These are phyloP conservation scores for Aeoliscus strigatus DNA, from an alignment of 2,797 vertebrate species.

Conservation along the genomic window DNA sequence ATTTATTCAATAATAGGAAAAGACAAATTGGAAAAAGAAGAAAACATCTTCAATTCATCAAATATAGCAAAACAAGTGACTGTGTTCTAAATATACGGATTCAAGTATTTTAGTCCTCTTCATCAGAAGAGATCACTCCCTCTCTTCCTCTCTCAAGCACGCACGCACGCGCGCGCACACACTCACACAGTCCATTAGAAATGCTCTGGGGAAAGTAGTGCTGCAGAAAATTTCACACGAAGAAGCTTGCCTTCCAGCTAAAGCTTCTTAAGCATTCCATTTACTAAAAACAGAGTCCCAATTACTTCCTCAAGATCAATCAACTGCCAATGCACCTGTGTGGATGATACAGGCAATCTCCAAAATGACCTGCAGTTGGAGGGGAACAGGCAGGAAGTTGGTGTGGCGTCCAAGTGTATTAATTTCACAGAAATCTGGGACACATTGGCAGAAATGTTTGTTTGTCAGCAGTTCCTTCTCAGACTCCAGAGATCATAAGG, in stretches of 20 bases:
- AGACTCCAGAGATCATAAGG: conserved; percentile 44
- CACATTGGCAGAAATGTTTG: conserved; percentile 30
- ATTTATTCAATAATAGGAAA: no score
- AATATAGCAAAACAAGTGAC: no score
- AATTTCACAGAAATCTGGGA: conserved; percentile 36
- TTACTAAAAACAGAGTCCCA: conserved; percentile 46
- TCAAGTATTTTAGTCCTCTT: conserved; percentile 35
- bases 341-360: conserved; percentile 16
- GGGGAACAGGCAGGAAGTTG: conserved; percentile 32
- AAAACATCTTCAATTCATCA: no score
- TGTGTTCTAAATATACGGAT: no score
- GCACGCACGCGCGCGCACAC: conserved; percentile 10
- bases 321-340: conserved; percentile 13
- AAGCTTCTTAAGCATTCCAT: conserved; percentile 50
- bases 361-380: conserved; percentile 18
- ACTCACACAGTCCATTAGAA: conserved; percentile 45
- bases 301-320: conserved; percentile 57
- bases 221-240: conserved; percentile 23
- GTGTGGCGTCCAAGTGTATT: conserved; percentile 30
- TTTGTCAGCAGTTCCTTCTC: conserved; percentile 54
- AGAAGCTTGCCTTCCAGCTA: conserved; percentile 35
- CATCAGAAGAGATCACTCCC: no score
- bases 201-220: conserved; percentile 25
- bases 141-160: no score
- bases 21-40: no score